Percentiles rank a stretch among this genome's conserved stretches.
These are phyloP conservation scores for Formica exsecta DNA, from an alignment of 1,140 invertebrate genomes.

Conservation along the genomic window DNA sequence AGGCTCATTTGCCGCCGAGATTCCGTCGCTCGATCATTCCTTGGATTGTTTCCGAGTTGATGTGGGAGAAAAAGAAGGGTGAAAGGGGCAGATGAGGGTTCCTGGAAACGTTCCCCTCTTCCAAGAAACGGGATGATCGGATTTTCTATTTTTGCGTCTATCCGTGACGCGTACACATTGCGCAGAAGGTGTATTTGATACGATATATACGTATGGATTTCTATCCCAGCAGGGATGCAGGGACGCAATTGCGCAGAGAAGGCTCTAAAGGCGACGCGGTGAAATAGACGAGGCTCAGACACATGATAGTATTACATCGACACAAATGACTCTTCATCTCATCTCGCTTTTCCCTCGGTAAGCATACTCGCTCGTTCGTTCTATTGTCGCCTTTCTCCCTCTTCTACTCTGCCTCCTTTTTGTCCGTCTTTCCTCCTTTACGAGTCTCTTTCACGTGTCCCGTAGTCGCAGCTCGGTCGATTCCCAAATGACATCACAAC, in stretches of 20 bases:
- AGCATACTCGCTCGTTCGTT: background rate
- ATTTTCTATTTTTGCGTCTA: slow-evolving; percentile 40
- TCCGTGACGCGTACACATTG: slow-evolving; percentile 44
- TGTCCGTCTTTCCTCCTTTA: background rate
- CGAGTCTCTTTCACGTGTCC: background rate
- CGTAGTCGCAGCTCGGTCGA: slow-evolving; percentile 55
- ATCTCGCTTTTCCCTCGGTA: slow-evolving; percentile 26
- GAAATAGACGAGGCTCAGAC: background rate
- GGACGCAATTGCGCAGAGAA: background rate
- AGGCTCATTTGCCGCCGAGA: background rate
- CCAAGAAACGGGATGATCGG: slow-evolving; percentile 45
- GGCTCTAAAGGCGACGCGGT: background rate
- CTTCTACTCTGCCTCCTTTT: background rate
- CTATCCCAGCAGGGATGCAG: background rate
- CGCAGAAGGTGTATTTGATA: slow-evolving; percentile 35
- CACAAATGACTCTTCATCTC: background rate
- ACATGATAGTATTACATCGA: too few species aligned
- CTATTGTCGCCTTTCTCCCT: background rate
- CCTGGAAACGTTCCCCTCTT: slow-evolving; percentile 63
- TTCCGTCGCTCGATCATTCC: slow-evolving; percentile 10
- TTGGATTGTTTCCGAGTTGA: slow-evolving; percentile 27
- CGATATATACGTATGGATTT: background rate
- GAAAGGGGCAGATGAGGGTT: slow-evolving; percentile 13
- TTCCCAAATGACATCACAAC: slow-evolving; percentile 61
- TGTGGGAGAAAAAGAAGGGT: background rate